These are phyloP conservation scores for Rafetus swinhoei DNA, from an alignment of 2,113 vertebrate species.

Conservation along the genomic window DNA sequence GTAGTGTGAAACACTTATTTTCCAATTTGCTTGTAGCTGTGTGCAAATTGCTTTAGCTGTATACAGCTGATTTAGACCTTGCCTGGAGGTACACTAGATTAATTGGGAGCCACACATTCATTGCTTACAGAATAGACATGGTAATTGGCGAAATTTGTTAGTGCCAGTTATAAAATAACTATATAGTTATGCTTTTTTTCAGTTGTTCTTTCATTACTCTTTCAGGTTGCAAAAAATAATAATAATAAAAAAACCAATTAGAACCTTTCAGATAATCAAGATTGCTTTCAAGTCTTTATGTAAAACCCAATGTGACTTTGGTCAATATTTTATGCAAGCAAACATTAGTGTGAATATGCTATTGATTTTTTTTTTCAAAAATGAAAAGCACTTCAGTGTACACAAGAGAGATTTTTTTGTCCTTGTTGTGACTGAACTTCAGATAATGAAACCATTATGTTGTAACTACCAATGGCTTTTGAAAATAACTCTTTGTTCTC, in stretches of 20 bases:
- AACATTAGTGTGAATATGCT: conserved; percentile 58
- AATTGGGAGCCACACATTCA: conserved; percentile 87
- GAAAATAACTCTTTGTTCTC: conserved; percentile 45
- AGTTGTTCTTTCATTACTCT: conserved; percentile 75
- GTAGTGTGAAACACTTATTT: conserved; percentile 85
- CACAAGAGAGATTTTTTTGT: conserved; percentile 25
- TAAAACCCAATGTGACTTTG: conserved; percentile 46
- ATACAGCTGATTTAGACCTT: conserved; percentile 90
- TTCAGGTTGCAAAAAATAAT: conserved; percentile 35
- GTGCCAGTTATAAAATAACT: conserved; percentile 89
- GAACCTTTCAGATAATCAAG: conserved; percentile 62
- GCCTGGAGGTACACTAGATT: conserved; percentile 88
- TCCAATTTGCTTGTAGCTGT: conserved; percentile 90
- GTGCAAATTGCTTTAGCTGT: conserved; percentile 89
- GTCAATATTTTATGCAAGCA: conserved; percentile 74
- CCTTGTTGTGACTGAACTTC: conserved; percentile 57
- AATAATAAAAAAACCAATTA: conserved; percentile 63
- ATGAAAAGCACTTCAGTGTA: conserved; percentile 57
- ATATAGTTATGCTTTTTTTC: conserved; percentile 78
- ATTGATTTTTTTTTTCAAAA: conserved; percentile 65
- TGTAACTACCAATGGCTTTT: conserved; percentile 28
- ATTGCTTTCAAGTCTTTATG: conserved; percentile 66
- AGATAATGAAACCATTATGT: conserved; percentile 59
- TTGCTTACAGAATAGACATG: conserved; percentile 88
- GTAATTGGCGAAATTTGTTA: conserved; percentile 89